Evolutionary conservation across 1,140 invertebrate species (phyloP).

Genomic region (Saxidomus purpurata): DNA sequence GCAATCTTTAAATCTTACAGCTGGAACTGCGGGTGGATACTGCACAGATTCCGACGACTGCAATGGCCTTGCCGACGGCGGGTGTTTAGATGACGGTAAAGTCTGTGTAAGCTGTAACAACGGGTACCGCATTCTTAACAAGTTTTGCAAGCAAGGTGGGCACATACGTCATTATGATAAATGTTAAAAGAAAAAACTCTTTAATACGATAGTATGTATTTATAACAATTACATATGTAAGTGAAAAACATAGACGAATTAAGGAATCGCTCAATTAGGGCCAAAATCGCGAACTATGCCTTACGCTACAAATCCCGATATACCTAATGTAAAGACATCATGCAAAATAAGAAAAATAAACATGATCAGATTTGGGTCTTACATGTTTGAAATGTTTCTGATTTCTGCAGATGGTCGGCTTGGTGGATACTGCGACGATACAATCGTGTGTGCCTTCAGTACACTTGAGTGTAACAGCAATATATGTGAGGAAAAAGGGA

Average conservation of each 20-base stretch:
- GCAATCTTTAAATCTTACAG: not conserved
- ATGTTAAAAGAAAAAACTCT: not conserved
- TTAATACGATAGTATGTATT: not conserved
- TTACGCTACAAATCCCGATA: no score
- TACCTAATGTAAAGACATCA: no score
- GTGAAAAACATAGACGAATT: not conserved
- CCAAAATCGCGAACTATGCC: no score
- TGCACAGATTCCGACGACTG: not conserved
- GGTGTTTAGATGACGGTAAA: slow-evolving; percentile 12
- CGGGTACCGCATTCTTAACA: not conserved
- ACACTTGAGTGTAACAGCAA: not conserved
- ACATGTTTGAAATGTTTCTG: no score
- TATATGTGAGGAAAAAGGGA: not conserved
- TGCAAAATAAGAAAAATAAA: no score
- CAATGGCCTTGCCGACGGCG: not conserved
- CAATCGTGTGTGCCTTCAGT: not conserved
- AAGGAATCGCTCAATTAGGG: no score
- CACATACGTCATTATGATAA: not conserved
- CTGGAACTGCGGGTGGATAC: not conserved
- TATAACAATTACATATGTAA: not conserved
- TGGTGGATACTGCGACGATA: not conserved
- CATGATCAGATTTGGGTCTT: no score
- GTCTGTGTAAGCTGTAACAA: not conserved
- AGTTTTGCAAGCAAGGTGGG: not conserved
- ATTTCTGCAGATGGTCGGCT: not conserved